Base-by-base conservation (phyloP, 2,797 vertebrate genomes). In the Helicolenus hilgendorfi region DNA sequence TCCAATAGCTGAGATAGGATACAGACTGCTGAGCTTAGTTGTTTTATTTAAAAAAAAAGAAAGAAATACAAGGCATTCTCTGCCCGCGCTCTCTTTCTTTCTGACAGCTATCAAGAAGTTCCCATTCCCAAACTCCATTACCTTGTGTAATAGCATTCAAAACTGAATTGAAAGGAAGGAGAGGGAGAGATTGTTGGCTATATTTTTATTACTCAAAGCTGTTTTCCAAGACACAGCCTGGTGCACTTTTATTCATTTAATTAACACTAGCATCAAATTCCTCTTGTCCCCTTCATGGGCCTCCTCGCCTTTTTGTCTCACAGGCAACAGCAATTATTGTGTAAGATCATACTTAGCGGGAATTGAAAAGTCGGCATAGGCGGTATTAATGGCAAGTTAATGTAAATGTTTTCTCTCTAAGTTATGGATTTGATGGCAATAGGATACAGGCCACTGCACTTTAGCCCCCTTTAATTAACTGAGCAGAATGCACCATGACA, bases 11-110 rank as follows among this genome's bases (percentile, higher is more conserved):
- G 97, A 98, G 98, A 98, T 98, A 98, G 98, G 98, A 99, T 97
- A 98, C 98, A 98, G 98, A 98, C 98, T 98, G 98, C 98, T 98
- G 98, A 98, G 97, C 97, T 98, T 96, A 96, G 98, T 98, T 98
- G 97, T 98, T 98, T 98, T 97, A 98, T 98, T 93, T 55, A 0
- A 89, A 97, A 97, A 89, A 84, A 87, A 41, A 65, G 79, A 86
- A 87, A 98, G 96, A 97, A 96, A 97, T 96, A 97, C 97, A 97
- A 97, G 97, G 95, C 95, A 95, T 92, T 96, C 92, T 97, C 91
- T 87, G 91, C 79, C 72, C 35, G 36, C 80, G 69, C 84, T 85
- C 84, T 93, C 85, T 85, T 93, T 94, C 93, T 94, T 93, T 97
- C 96, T 98, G 98, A 98, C 98, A 98, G 98, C 97, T 97, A 96